Conservation (phyloP, 2,888 invertebrate genomes). For the Resseliella maxima region DNA sequence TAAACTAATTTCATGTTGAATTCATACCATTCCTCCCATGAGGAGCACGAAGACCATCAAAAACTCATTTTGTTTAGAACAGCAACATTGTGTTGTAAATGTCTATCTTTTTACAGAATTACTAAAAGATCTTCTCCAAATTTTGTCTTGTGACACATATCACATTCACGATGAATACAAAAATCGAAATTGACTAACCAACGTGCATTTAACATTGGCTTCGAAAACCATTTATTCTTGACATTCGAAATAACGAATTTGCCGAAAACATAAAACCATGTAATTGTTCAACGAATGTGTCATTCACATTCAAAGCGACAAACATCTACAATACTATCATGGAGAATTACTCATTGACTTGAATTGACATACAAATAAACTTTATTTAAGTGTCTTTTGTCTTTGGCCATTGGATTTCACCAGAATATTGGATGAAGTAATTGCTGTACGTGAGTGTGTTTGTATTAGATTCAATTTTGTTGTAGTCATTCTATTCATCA, state of each 20-base stretch:
- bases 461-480: background rate
- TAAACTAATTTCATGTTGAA: slow-evolving; percentile 13
- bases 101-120: background rate
- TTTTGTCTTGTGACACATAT: background rate
- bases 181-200: background rate
- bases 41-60: background rate
- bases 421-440: background rate
- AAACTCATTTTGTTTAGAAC: background rate
- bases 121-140: background rate
- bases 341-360: background rate
- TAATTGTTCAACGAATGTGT: slow-evolving; percentile 2
- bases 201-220: background rate
- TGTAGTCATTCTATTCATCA: background rate
- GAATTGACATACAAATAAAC: background rate
- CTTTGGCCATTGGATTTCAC: background rate
- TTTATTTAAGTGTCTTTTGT: background rate
- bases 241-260: background rate
- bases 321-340: background rate
- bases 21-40: background rate
- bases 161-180: background rate
- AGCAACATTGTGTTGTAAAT: background rate
- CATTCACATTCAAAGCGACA: background rate
- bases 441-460: background rate
- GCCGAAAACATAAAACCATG: slow-evolving; percentile 1
- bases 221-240: background rate